These are phyloP conservation scores for Heteromurus nitidus DNA, from an alignment of 2,888 invertebrate genomes.

Conservation along the genomic window DNA sequence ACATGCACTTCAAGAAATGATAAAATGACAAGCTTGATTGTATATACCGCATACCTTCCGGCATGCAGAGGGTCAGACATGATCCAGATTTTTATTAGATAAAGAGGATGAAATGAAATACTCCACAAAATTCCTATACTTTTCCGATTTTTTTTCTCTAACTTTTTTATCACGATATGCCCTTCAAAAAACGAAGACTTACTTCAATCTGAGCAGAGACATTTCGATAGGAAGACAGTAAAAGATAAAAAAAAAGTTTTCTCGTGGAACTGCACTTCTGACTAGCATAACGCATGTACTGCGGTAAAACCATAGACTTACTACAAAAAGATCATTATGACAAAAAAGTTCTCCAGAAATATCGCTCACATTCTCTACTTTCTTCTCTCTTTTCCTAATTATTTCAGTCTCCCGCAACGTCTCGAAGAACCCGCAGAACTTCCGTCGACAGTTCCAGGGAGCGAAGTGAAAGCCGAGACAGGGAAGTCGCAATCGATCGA, in stretches of 20 bases:
- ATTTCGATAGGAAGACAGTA: too few species aligned
- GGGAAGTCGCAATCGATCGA: slow-evolving; percentile 74
- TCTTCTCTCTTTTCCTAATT: slow-evolving; percentile 68
- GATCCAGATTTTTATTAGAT: slow-evolving; percentile 45
- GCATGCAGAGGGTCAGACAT: slow-evolving; percentile 18
- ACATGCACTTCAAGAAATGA: slow-evolving; percentile 4
- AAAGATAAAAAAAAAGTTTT: too few species aligned
- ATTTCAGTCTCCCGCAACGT: slow-evolving; percentile 72
- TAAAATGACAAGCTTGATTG: slow-evolving; percentile 33
- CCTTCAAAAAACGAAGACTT: slow-evolving; percentile 4
- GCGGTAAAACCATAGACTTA: too few species aligned
- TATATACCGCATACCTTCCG: slow-evolving; percentile 40
- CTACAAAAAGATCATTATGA: too few species aligned
- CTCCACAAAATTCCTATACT: slow-evolving; percentile 25
- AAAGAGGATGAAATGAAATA: slow-evolving; percentile 25
- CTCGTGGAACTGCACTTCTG: too few species aligned
- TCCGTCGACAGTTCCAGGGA: slow-evolving; percentile 71
- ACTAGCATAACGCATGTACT: too few species aligned
- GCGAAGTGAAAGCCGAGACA: slow-evolving; percentile 70
- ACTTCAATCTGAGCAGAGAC: too few species aligned
- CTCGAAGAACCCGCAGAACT: slow-evolving; percentile 73
- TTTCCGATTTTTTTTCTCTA: slow-evolving; percentile 17
- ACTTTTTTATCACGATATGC: slow-evolving; percentile 16
- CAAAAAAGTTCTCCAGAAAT: slow-evolving; percentile 22
- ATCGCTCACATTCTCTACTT: slow-evolving; percentile 33